Evolutionary conservation across 2,888 invertebrate species (phyloP), one percentile per base, ranked within the genome.

Genomic region (Hirtodrosophila histrioides): DNA sequence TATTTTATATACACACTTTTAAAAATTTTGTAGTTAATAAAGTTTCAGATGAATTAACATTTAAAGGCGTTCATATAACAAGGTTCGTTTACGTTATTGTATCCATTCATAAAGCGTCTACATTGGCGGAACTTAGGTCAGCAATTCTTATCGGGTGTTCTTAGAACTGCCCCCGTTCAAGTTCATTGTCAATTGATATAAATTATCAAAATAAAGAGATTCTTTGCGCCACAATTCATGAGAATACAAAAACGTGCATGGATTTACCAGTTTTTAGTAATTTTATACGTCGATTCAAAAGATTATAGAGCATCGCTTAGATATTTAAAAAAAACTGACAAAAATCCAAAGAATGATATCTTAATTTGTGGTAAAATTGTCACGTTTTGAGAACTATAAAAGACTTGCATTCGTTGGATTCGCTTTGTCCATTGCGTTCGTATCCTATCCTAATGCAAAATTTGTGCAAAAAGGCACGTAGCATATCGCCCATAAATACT

Each of bases 161-260:
- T 43, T 43, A 48, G 82, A 85, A 78, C 50, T 54, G 31, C 12
- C 7, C 41, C n/a, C 40, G 4, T 27, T 33, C 72, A 86, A 85
- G 87, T 85, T 85, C 87, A 85, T 82, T 85, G 87, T 80, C 84
- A 86, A 86, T 61, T 48, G 8, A 27, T 31, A 7, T 9, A 33
- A 39, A 46, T 49, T 35, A 43, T 10, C 11, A 31, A 8, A 33
- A 10, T 9, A 39, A 46, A 24, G 11, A 45, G 55, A 48, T 78
- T 78, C 75, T 69, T 57, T 65, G 75, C 40, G 58, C 66, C 53
- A 36, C 27, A 71, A 60, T 49, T 54, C 50, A 49, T 39, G 17
- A 7, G 23, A 43, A 56, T 10, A 31, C 31, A 31, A 17, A 17
- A 17, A 31, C 3, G 5, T 29, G 27, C 31, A 37, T 48, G 53